These are phyloP conservation scores for Odobenus rosmarus DNA, from an alignment of 2,113 vertebrate genomes.

Conservation along the genomic window DNA sequence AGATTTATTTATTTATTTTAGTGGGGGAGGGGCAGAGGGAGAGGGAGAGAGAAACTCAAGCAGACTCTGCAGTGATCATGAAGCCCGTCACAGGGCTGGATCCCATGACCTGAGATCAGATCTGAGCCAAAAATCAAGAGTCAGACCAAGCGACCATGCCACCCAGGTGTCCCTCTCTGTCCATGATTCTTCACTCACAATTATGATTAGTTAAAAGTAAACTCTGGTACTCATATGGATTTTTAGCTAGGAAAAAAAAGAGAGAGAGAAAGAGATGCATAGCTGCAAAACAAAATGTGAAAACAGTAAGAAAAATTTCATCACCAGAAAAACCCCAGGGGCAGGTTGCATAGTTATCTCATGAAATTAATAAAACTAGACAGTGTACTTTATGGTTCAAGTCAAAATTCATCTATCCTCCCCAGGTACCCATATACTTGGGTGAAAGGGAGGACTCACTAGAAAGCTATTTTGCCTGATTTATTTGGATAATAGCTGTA, in stretches of 20 bases:
- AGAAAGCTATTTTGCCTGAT: neutral
- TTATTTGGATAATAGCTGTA: neutral
- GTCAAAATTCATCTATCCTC: neutral
- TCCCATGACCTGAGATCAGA: neutral
- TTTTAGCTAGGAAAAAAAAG: neutral
- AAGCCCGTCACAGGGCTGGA: neutral
- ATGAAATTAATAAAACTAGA: neutral
- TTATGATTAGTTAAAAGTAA: neutral
- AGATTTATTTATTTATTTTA: neutral
- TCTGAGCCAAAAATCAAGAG: neutral
- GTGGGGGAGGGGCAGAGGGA: neutral
- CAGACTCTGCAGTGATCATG: neutral
- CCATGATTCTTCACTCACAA: neutral
- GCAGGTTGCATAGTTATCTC: neutral
- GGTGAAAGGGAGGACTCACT: neutral
- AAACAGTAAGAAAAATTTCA: conserved; percentile 18
- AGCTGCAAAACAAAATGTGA: neutral
- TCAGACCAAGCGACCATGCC: neutral
- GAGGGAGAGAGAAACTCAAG: neutral
- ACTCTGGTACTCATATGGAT: neutral
- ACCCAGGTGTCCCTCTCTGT: neutral
- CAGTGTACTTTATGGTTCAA: neutral
- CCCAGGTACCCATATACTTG: neutral
- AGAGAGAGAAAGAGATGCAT: neutral
- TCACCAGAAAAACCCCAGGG: neutral